Base-by-base conservation (phyloP, 2,113 vertebrate genomes). In the Crotalus horridus region DNA sequence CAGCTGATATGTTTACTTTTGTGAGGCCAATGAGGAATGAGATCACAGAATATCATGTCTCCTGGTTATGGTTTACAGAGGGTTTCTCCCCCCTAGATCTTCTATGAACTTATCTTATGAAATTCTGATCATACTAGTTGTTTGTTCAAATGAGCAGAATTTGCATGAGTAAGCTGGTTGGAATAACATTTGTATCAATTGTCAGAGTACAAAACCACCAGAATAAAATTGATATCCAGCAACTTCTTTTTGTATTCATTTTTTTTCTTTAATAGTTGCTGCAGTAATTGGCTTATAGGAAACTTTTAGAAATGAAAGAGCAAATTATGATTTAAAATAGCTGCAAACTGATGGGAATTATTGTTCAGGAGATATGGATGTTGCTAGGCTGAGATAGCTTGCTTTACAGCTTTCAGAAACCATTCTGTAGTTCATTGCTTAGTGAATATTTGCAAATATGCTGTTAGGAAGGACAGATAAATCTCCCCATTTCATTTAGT, bases 81-180 rank as follows among this genome's bases (percentile, higher is more conserved):
- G 12, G 43, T 11, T 4, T 0, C 1, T 0, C 1, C 10, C 10
- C 33, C 21, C 2, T 5, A 23, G 11, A 39, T 85, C 33, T 56
- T 85, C 33, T 43, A 11, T 23, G 21, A 58, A 24, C n/a, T 69
- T 29, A 8, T 74, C n/a, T 5, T 11, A 61, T 69, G 9, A n/a
- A 8, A 91, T 43, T 43, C 53, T 46, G 24, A 7, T 24, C 20
- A 24, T 74, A 7, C 24, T 58, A 85, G 54, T 46, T 29, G 39
- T 33, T n/a, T 58, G 39, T 15, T 59, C 81, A 85, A 21, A 74
- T 33, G 0, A 53, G 8, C 24, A 58, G n/a, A 6, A 23, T 85
- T 58, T 90, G 61, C 29, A 46, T 17, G 11, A 48, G 8, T 48
- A 54, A 39, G 7, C 29, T 39, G 46, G 15, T n/a, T 81, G 46